phyloP scores from a whole-genome alignment of 2,888 invertebrate genomes.

The Spilosoma lubricipeda region DNA sequence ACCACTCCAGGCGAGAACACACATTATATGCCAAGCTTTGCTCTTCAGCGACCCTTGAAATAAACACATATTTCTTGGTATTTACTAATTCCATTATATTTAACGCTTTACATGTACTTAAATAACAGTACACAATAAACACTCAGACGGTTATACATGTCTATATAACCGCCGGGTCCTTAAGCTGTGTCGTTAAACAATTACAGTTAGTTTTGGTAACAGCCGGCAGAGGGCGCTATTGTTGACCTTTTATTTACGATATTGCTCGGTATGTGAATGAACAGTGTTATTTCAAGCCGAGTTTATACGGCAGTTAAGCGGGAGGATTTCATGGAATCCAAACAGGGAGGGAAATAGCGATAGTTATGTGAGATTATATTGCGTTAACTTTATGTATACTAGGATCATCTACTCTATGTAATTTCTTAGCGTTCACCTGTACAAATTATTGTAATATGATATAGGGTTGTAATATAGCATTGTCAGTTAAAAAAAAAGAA shows the following conservation, averaged over 20 bases:
- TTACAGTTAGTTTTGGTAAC: slow-evolving; percentile 57
- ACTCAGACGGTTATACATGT: neutral
- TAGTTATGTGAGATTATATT: slow-evolving; percentile 5
- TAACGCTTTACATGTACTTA: neutral
- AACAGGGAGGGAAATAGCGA: slow-evolving; percentile 1
- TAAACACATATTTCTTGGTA: neutral
- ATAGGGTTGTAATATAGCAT: neutral
- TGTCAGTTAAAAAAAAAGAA: too few relatives aligned
- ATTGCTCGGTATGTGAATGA: slow-evolving; percentile 51
- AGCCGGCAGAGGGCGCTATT: slow-evolving; percentile 44
- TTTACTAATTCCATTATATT: neutral
- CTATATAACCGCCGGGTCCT: slow-evolving; percentile 35
- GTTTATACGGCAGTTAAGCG: slow-evolving; percentile 50
- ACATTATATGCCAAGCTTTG: too few relatives aligned
- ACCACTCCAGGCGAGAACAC: too few relatives aligned
- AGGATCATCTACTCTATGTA: neutral
- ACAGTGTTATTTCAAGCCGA: slow-evolving; percentile 44
- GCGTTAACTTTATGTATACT: neutral
- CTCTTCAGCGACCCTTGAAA: neutral
- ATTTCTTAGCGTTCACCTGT: neutral
- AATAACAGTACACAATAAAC: neutral
- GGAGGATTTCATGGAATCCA: slow-evolving; percentile 22
- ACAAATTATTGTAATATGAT: neutral
- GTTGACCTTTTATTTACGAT: slow-evolving; percentile 53
- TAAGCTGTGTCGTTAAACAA: slow-evolving; percentile 55